Base-by-base conservation (phyloP, 2,797 vertebrate genomes). In the Simalia tracyae region DNA sequence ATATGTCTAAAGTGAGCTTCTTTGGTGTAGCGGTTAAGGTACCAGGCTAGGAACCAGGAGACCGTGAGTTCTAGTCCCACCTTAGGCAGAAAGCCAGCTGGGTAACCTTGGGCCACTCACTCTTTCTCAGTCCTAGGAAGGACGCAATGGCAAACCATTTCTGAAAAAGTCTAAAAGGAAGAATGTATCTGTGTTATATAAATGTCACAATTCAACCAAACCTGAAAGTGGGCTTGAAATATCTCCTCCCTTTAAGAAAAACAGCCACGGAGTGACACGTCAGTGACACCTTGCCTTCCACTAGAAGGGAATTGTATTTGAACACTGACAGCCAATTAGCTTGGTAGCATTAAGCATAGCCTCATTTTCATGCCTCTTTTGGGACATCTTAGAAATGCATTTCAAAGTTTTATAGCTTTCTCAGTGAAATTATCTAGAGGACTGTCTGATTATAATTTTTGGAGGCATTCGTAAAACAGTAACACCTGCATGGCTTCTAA, bases 401-500 rank as follows among this genome's bases (percentile, higher is more conserved):
- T 96, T 96, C 89, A 95, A 92, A 94, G 95, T 93, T 63, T 1
- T 91, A 64, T 42, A 92, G 91, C 86, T 96, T 92, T 96, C 93
- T 2, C 0, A 76, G 72, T 91, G 88, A 92, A 96, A 94, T 96
- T 96, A 97, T 63, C 93, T 2, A 2, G 86, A 95, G 96, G 93
- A 96, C 54, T 95, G 94, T 94, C 94, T 96, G 94, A 94, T 94
- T 94, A 93, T 95, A 95, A 95, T 93, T 96, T 96, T 96, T 96
- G 92, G 89, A 96, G 93, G 95, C 96, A 93, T 94, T 95, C 86
- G 92, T 92, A 59, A 94, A 94, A 96, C 94, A 96, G 95, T 94
- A 96, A 95, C 96, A 97, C 97, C 96, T 97, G 96, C 95, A 95
- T 92, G 84, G 92, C 94, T 97, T 96, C 96, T 96, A 95, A 96